A percentile compares a stretch with the other conserved stretches of the same genome.
Evolutionary conservation across 2,797 vertebrate genomes (phyloP).

Genomic region (Dryobates pubescens): DNA sequence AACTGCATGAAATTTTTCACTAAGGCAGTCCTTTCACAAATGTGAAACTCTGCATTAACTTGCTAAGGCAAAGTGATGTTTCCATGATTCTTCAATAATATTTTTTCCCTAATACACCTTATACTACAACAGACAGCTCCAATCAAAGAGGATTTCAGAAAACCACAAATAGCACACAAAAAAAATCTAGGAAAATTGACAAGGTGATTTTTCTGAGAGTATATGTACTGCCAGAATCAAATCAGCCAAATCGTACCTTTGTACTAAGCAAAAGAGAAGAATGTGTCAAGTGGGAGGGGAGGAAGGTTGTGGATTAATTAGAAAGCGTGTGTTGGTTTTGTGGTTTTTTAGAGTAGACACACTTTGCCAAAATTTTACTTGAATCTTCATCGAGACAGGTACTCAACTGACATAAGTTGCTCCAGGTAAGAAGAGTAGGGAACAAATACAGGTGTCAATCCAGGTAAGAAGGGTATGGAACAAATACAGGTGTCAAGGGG

Average conservation of each 20-base stretch:
- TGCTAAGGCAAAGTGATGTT: not conserved
- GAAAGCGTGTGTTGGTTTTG: not conserved
- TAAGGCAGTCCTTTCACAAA: not conserved
- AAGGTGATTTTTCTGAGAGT: not conserved
- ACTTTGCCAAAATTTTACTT: not conserved
- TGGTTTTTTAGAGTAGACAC: not conserved
- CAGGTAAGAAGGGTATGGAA: not conserved
- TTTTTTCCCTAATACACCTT: not conserved
- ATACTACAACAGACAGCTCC: not conserved
- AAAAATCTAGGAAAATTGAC: not conserved
- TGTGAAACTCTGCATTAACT: not conserved
- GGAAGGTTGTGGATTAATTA: not conserved
- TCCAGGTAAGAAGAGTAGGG: not conserved
- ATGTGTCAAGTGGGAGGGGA: not conserved
- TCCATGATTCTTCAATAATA: not conserved
- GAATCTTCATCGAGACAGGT: not conserved
- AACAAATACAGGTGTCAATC: not conserved
- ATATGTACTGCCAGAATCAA: not conserved
- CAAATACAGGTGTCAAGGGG: not conserved
- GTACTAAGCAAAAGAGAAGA: not conserved
- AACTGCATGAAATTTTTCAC: not conserved
- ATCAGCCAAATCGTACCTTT: not conserved
- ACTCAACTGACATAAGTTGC: not conserved
- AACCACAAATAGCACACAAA: not conserved
- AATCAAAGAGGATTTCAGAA: not conserved